phyloP scores from a whole-genome alignment of 2,888 invertebrate species.

The Scaptomyza reducta region DNA sequence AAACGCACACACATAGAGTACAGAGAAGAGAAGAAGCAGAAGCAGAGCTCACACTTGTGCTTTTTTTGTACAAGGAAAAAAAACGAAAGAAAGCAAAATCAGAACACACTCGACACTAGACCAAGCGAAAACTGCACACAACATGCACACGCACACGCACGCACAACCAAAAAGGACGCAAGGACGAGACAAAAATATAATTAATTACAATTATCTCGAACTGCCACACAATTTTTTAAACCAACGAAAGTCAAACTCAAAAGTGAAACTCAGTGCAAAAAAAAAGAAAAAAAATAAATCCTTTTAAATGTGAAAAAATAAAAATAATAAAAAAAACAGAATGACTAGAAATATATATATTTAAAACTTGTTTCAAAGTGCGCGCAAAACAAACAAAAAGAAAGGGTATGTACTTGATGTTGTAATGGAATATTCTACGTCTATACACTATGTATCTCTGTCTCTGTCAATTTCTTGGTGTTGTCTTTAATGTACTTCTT shows the following conservation, averaged over 20 bases:
- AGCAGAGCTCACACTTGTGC: conserved; percentile 19
- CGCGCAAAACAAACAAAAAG: conserved; percentile 23
- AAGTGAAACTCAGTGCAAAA: conserved; percentile 65
- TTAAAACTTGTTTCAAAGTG: conserved; percentile 28
- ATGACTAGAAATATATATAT: conserved; percentile 1
- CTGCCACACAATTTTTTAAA: conserved; percentile 44
- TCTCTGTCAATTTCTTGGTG: conserved; percentile 65
- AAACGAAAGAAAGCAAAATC: conserved; percentile 64
- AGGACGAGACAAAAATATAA: conserved; percentile 5
- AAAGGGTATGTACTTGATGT: conserved; percentile 83
- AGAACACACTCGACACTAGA: conserved; percentile 62
- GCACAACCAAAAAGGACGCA: background rate
- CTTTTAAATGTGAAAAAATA: conserved; percentile 8
- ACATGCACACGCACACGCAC: conserved; percentile 11
- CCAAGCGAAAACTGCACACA: conserved; percentile 44
- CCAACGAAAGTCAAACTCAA: conserved; percentile 30
- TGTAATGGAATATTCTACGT: conserved; percentile 80
- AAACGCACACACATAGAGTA: conserved; percentile 10
- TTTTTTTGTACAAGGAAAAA: conserved; percentile 46
- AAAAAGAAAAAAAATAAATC: conserved; percentile 10
- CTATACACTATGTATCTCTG: conserved; percentile 57
- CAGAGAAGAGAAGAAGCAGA: background rate
- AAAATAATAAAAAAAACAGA: conserved; percentile 15
- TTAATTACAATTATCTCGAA: conserved; percentile 43
- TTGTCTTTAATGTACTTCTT: conserved; percentile 38